phyloP scores from a whole-genome alignment of 2,888 invertebrate genomes.

The Hirtodrosophila alboralis region DNA sequence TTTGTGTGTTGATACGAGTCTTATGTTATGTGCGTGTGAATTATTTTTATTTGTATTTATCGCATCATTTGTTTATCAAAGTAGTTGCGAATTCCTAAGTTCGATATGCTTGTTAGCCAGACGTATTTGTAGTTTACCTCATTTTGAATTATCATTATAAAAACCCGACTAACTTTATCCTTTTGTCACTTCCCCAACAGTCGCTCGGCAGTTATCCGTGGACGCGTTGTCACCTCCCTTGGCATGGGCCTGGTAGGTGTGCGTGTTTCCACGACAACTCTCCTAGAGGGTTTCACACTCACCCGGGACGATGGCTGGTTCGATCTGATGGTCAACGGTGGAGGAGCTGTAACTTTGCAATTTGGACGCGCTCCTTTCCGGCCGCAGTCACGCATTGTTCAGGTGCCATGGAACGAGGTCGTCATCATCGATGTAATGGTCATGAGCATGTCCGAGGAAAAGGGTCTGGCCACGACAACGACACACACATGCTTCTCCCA shows the following conservation, averaged over 20 bases:
- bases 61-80: slow-evolving; percentile 49
- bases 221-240: slow-evolving; percentile 95
- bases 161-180: slow-evolving; percentile 50
- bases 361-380: slow-evolving; percentile 96
- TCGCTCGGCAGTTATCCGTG: slow-evolving; percentile 98
- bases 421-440: slow-evolving; percentile 95
- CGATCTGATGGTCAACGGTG: slow-evolving; percentile 99
- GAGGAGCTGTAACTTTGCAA: slow-evolving; percentile 96
- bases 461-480: slow-evolving; percentile 86
- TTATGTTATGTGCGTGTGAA: slow-evolving; percentile 83
- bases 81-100: slow-evolving; percentile 62
- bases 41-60: slow-evolving; percentile 70
- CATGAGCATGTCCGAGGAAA: slow-evolving; percentile 93
- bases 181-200: slow-evolving; percentile 85
- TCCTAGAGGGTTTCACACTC: slow-evolving; percentile 97
- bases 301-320: slow-evolving; percentile 98
- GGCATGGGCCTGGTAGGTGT: slow-evolving; percentile 98
- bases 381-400: slow-evolving; percentile 93
- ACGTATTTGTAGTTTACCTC: slow-evolving; percentile 31
- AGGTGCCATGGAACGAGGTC: slow-evolving; percentile 99
- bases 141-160: slow-evolving; percentile 22
- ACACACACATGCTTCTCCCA: slow-evolving; percentile 93
- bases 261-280: slow-evolving; percentile 95
- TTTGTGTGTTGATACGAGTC: slow-evolving; percentile 82
- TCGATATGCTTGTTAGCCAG: slow-evolving; percentile 65